phyloP scores from a whole-genome alignment of 2,888 invertebrate species.

The Tetranychus piercei region DNA sequence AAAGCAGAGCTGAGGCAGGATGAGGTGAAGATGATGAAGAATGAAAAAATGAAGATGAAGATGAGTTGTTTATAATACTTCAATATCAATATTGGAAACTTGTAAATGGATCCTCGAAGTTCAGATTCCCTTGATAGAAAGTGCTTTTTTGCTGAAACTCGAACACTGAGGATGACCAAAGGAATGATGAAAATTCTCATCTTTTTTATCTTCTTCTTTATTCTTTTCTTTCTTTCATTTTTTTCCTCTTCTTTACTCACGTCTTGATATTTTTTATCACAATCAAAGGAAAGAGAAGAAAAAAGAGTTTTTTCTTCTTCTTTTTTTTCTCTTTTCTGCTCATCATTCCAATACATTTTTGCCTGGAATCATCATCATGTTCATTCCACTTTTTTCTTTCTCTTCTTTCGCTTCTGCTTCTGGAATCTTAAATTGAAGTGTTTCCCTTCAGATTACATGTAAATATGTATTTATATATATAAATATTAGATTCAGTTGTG shows the following conservation, averaged over 20 bases:
- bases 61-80: neutral
- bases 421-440: neutral
- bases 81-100: neutral
- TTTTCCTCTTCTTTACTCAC: neutral
- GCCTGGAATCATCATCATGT: neutral
- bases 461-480: neutral
- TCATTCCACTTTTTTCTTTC: neutral
- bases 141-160: neutral
- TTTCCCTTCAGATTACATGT: neutral
- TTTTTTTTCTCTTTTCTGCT: neutral
- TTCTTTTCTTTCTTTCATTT: neutral
- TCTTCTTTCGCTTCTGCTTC: no score
- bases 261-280: neutral
- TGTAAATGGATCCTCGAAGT: neutral
- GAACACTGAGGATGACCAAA: neutral
- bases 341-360: neutral
- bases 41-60: no score
- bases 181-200: neutral
- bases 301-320: neutral
- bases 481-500: neutral
- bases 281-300: neutral
- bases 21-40: no score
- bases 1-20: neutral
- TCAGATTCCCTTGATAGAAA: neutral
- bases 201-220: neutral